Conservation (phyloP, 2,113 vertebrate species). For the Craseonycteris thonglongyai region DNA sequence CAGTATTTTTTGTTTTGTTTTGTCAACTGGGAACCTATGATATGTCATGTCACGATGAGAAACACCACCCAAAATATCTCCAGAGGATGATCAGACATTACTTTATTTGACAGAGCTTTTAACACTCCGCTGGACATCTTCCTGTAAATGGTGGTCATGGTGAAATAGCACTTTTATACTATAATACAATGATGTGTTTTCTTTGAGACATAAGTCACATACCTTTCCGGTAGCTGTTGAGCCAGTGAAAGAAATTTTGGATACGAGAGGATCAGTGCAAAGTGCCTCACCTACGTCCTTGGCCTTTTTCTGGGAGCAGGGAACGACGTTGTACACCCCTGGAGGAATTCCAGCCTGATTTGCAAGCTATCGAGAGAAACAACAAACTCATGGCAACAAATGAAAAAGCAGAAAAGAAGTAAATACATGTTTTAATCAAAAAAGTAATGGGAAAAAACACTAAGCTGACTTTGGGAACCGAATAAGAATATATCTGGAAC, state of each 20-base stretch:
- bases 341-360: conserved; percentile 91
- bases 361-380: conserved; percentile 83
- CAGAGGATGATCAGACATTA: not conserved
- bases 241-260: conserved; percentile 96
- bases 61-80: not conserved
- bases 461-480: not conserved
- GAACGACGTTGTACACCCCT: conserved; percentile 93
- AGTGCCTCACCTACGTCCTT: conserved; percentile 87
- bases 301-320: conserved; percentile 88
- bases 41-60: no score
- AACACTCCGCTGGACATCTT: not conserved
- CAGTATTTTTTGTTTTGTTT: not conserved
- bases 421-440: not conserved
- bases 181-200: not conserved
- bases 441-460: not conserved
- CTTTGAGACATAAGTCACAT: not conserved
- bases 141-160: not conserved
- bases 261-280: conserved; percentile 91
- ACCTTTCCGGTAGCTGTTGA: conserved; percentile 97
- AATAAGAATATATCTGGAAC: not conserved
- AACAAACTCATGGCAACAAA: not conserved
- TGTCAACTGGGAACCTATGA: not conserved
- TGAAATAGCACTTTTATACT: not conserved
- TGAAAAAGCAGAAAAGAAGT: not conserved
- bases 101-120: not conserved